Evolutionary conservation across 2,888 invertebrate genomes (phyloP), one percentile per base, ranked within the genome.

Genomic region (Apamea anceps): DNA sequence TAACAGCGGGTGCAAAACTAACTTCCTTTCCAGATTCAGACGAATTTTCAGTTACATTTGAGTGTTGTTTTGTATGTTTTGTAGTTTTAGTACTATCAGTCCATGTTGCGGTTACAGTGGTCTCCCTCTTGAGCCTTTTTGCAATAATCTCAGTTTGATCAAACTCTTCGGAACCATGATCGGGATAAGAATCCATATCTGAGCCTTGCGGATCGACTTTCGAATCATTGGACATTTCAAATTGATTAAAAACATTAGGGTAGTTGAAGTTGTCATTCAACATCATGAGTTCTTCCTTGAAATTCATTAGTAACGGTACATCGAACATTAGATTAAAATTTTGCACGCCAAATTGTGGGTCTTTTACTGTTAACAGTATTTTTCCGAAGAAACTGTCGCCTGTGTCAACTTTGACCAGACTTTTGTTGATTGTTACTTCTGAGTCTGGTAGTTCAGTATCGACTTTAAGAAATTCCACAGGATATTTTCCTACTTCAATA

Each of bases 281-380:
- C 45, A 73, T 42, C 70, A 66, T 48, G 0, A 82, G 45, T 15
- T 80, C 75, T 4, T 87, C 82, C 54, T 77, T 85, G 0, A 82
- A 68, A 57, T 85, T 70, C 2, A 77, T 54, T n/a, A 72, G 0
- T 75, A 86, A 12, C 18, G 88, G 88, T 0, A 87, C 28, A n/a
- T 84, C 65, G 4, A 88, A 80, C 32, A 48, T 60, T 0, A 86
- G 2, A 32, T 82, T 76, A 15, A 86, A 85, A 42, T 79, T 18
- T 42, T 87, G 74, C 1, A 18, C 5, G 45, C 78, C 86, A 48
- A 77, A 72, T 21, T 68, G 72, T 18, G 78, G 72, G 18, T 85
- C 68, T 28, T 74, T 57, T 15, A 88, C 88, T 1, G 68, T 63
- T n/a, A 88, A 51, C 12, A 74, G 13, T 62, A 86, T 81, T 54